Conservation (phyloP, 2,888 invertebrate species). For the Chymomyza procnemis region DNA sequence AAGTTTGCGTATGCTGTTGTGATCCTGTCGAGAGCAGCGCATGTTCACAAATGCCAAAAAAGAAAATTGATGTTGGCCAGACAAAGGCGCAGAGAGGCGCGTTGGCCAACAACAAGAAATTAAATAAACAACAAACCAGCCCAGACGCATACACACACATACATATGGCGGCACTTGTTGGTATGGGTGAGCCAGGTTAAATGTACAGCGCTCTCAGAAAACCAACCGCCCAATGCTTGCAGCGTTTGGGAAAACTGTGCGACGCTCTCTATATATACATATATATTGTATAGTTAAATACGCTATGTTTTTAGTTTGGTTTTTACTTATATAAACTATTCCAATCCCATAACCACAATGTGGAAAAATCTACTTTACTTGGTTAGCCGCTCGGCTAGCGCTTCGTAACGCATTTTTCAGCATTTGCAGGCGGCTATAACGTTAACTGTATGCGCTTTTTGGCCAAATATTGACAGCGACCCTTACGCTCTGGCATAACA, state of each 20-base stretch:
- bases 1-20: constrained; percentile 27
- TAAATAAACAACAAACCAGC: neutral
- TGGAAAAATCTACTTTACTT: neutral
- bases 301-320: neutral
- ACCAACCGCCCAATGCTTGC: neutral
- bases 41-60: constrained; percentile 56
- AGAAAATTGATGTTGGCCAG: neutral
- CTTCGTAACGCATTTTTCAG: neutral
- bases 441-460: neutral
- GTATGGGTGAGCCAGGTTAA: constrained; percentile 1
- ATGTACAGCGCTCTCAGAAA: neutral
- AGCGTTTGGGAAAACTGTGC: neutral
- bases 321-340: neutral
- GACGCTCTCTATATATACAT: neutral
- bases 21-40: constrained; percentile 68
- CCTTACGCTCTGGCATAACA: neutral
- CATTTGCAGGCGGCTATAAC: neutral
- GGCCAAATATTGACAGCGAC: neutral
- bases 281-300: neutral
- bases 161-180: neutral
- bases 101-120: neutral
- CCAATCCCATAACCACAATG: neutral
- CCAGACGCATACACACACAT: neutral
- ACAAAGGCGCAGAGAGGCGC: neutral
- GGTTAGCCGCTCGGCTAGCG: neutral